Conservation (phyloP, 2,888 invertebrate species). For the Ophioninae sp. region DNA sequence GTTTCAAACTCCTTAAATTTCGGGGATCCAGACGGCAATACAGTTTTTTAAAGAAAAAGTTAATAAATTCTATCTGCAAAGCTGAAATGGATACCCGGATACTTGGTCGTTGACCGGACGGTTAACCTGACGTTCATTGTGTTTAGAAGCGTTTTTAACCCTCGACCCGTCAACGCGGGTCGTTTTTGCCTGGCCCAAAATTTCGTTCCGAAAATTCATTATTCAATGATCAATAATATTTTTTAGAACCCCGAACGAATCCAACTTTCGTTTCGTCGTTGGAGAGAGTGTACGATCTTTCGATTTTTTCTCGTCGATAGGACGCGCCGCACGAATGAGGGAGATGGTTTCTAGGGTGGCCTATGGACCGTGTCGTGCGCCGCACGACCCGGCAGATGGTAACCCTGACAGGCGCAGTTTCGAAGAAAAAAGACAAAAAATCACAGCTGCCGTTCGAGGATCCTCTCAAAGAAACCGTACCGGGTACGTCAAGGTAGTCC, state of each 20-base stretch:
- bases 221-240: too few species aligned
- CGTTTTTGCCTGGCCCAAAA: too few species aligned
- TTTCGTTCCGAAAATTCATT: too few species aligned
- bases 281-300: neutral
- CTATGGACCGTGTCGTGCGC: constrained; percentile 50
- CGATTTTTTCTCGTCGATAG: constrained; percentile 17
- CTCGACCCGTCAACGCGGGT: too few species aligned
- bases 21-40: too few species aligned
- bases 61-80: too few species aligned
- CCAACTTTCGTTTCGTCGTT: constrained; percentile 5
- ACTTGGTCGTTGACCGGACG: too few species aligned
- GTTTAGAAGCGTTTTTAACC: too few species aligned
- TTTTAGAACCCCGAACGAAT: neutral
- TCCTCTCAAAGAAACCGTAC: constrained; percentile 53
- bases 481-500: constrained; percentile 10
- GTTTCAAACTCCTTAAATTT: too few species aligned
- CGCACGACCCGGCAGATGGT: constrained; percentile 58
- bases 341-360: constrained; percentile 40
- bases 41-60: too few species aligned
- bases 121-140: too few species aligned
- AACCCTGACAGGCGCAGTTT: constrained; percentile 40
- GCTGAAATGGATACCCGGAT: too few species aligned
- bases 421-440: constrained; percentile 40
- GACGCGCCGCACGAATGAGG: constrained; percentile 46
- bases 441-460: constrained; percentile 59